A percentile compares a stretch with the other conserved stretches of the same genome.
Evolutionary conservation across 2,888 invertebrate species (phyloP).

Genomic region (Cenopis cana): DNA sequence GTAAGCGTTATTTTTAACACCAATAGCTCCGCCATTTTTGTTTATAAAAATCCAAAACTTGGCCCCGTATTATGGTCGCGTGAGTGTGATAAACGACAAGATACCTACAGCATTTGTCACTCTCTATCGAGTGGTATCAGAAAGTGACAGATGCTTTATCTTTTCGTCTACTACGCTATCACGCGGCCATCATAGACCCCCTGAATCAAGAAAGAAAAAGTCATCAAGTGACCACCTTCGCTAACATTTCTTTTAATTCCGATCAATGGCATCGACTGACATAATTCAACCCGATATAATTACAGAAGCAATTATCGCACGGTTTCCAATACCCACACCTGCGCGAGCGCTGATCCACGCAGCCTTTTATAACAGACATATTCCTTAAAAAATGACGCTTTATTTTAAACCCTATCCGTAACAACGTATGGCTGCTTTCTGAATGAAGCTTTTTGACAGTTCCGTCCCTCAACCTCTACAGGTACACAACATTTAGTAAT

Average conservation of each 20-base stretch:
- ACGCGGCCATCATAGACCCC: too few relatives aligned
- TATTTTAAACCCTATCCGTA: not conserved
- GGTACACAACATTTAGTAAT: not conserved
- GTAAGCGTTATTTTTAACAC: too few relatives aligned
- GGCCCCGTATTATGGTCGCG: too few relatives aligned
- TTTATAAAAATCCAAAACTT: too few relatives aligned
- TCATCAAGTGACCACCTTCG: too few relatives aligned
- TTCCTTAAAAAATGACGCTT: not conserved
- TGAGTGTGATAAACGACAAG: too few relatives aligned
- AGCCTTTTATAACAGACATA: not conserved
- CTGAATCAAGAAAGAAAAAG: too few relatives aligned
- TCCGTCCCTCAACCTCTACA: not conserved
- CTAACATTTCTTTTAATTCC: not conserved
- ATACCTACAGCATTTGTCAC: too few relatives aligned
- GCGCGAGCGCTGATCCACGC: not conserved
- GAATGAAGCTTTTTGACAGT: not conserved
- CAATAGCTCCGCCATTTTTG: too few relatives aligned
- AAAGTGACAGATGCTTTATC: too few relatives aligned
- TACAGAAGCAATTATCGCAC: not conserved
- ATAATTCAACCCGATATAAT: conserved; percentile 10
- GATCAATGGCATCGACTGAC: not conserved
- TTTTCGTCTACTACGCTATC: too few relatives aligned
- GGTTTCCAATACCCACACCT: not conserved
- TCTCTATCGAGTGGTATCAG: too few relatives aligned
- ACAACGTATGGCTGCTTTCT: not conserved